Percentiles rank a stretch among this genome's conserved stretches.
phyloP scores from a whole-genome alignment of 2,888 invertebrate genomes.

The Heliconius cydno region DNA sequence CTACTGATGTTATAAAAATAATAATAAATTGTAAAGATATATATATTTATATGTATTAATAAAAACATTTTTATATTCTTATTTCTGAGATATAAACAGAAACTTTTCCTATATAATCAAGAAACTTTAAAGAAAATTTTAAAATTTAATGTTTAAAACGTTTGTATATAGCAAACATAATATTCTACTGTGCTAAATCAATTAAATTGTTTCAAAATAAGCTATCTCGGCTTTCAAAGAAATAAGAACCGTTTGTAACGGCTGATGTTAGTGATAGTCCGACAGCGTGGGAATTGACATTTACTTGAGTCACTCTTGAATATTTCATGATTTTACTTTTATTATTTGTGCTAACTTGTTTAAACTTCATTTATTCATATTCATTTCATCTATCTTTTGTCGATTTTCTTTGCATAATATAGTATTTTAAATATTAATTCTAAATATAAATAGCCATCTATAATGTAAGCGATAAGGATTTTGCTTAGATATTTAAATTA shows the following conservation, averaged over 20 bases:
- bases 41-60: no score
- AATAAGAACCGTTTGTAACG: constrained; percentile 46
- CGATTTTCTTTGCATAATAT: constrained; percentile 14
- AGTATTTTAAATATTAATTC: background rate
- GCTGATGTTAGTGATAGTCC: constrained; percentile 46
- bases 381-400: background rate
- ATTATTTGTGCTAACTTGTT: constrained; percentile 41
- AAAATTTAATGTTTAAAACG: background rate
- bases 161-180: background rate
- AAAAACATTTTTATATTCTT: no score
- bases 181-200: constrained; percentile 4
- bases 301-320: constrained; percentile 53
- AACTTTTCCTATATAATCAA: no score
- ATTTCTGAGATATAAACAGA: no score
- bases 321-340: constrained; percentile 60
- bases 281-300: constrained; percentile 59
- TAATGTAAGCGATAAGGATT: constrained; percentile 9
- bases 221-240: constrained; percentile 36
- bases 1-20: no score
- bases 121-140: background rate
- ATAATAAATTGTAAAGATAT: no score
- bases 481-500: constrained; percentile 25
- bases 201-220: constrained; percentile 39
- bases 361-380: background rate
- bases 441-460: constrained; percentile 17